Conservation (phyloP, 2,888 invertebrate genomes). For the Hypercompe scribonia region DNA sequence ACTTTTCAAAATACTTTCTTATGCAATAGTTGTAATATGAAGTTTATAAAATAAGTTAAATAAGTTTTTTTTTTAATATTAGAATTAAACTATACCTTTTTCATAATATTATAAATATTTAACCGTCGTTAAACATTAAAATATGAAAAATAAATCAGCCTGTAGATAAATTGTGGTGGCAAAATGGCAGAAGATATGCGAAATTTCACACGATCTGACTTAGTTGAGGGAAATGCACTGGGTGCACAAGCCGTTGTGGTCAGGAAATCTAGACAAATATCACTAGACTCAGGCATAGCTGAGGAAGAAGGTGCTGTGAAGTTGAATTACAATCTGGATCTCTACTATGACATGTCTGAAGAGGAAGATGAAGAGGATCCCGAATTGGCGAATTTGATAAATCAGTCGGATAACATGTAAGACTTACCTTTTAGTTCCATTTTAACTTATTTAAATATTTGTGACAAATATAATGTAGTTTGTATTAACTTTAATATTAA, state of each 20-base stretch:
- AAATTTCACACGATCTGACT: slow-evolving; percentile 59
- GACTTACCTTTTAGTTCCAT: not conserved
- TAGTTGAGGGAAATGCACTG: slow-evolving; percentile 49
- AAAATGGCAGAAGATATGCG: slow-evolving; percentile 52
- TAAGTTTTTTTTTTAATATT: not conserved
- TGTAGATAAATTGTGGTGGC: slow-evolving; percentile 55
- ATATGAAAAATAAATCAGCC: slow-evolving; percentile 45
- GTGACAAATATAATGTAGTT: not conserved
- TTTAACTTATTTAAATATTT: not conserved
- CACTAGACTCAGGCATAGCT: slow-evolving; percentile 65
- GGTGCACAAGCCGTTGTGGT: slow-evolving; percentile 20
- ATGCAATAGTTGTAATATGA: not conserved
- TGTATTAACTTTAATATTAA: too few relatives aligned
- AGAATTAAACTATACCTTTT: not conserved
- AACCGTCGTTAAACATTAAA: not conserved
- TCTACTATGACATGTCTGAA: slow-evolving; percentile 60
- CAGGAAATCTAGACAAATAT: slow-evolving; percentile 53
- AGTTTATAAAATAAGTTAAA: not conserved
- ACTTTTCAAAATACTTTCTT: not conserved
- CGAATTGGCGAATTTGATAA: not conserved
- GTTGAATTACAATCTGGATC: slow-evolving; percentile 50
- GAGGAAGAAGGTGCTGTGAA: slow-evolving; percentile 50
- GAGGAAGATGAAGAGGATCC: slow-evolving; percentile 56
- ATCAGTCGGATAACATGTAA: slow-evolving; percentile 8
- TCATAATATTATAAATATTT: not conserved